Evolutionary conservation across 2,888 invertebrate species (phyloP), one percentile per base, ranked within the genome.

Genomic region (Amphipyra tragopoginis): DNA sequence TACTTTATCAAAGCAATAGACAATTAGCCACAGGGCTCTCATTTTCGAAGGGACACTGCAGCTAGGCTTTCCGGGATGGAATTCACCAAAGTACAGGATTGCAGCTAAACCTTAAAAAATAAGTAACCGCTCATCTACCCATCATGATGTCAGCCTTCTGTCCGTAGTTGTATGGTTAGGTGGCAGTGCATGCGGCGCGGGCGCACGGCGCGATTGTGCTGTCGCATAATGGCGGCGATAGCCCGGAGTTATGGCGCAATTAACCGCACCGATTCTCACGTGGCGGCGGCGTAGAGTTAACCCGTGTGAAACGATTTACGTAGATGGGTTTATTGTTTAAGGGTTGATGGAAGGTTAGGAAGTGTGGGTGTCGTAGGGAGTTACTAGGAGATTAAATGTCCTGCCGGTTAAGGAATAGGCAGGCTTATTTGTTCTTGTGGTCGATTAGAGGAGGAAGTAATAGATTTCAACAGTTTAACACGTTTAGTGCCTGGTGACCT

Each of bases 151-250:
- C 26, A 36, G 15, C 52, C 55, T 70, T 74, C 75, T 74, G 75
- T 21, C 33, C 53, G 38, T 44, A 13, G 34, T 26, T 39, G 4
- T 6, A 14, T 2, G 5, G 29, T n/a, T 13, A 47, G 44, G 29
- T 49, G 62, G 53, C 34, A 42, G 65, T 33, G 60, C 63, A 68
- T 45, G 62, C 69, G 42, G 70, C 68, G 67, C 81, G 50, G 49
- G 76, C 67, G 62, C 66, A 75, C 75, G 72, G 48, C 55, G 65
- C 86, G 82, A 87, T 88, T 88, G 87, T 88, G 65, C 85, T 86
- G 88, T 87, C 88, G 53, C 64, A 40, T 51, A 51, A 59, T 64
- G 59, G 66, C 62, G 60, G 55, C 72, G 80, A 80, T 71, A 72
- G 72, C 47, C 54, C 51, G 57, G 72, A 86, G 71, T 88, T 86